Conservation (phyloP, 1,140 invertebrate genomes). For the Papilio polytes region DNA sequence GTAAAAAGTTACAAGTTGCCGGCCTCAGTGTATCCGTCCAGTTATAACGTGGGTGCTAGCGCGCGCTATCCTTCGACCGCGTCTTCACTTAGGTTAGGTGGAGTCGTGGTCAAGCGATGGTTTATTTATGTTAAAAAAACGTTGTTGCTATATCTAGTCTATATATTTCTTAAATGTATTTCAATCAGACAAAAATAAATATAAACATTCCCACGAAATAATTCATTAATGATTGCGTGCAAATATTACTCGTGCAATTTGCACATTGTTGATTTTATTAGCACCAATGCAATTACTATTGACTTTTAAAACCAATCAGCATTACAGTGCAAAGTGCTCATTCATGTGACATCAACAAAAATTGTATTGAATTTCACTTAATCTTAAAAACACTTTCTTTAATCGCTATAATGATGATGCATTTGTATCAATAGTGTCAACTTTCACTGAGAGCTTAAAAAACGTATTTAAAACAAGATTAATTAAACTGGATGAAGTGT, state of each 20-base stretch:
- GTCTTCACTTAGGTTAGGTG: too few relatives aligned
- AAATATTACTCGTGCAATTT: neutral
- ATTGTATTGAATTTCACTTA: neutral
- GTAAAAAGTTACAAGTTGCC: too few relatives aligned
- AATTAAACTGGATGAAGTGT: neutral
- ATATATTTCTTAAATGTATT: too few relatives aligned
- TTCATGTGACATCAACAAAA: conserved; percentile 14
- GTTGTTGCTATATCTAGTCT: too few relatives aligned
- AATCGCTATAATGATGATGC: conserved; percentile 12
- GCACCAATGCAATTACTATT: neutral
- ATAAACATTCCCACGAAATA: neutral
- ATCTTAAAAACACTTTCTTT: conserved; percentile 18
- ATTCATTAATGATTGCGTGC: conserved; percentile 8
- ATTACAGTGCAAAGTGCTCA: neutral
- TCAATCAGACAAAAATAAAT: too few relatives aligned
- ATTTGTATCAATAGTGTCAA: neutral
- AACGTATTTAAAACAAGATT: neutral
- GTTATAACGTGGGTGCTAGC: too few relatives aligned
- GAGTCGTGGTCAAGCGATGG: too few relatives aligned
- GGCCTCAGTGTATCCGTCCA: too few relatives aligned
- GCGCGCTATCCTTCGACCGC: too few relatives aligned
- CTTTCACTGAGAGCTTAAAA: neutral
- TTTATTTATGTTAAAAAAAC: too few relatives aligned
- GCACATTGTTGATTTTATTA: neutral
- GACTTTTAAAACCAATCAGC: neutral